phyloP scores from a whole-genome alignment of 2,113 vertebrate genomes.

The Circaetus gallicus region DNA sequence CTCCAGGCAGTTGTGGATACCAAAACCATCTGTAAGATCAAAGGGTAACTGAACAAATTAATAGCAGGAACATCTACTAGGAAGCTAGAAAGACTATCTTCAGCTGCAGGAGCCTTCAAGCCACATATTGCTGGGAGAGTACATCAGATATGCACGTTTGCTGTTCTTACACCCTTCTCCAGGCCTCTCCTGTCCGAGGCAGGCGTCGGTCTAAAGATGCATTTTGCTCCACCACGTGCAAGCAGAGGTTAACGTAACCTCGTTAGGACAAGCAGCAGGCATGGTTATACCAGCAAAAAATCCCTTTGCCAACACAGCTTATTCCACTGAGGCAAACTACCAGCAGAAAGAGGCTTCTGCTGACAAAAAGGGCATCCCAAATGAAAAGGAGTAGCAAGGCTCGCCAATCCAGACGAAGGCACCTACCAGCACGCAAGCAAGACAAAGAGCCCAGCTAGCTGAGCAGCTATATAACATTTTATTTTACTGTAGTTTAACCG shows the following conservation, averaged over 20 bases:
- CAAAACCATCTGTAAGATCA: neutral
- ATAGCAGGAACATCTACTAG: neutral
- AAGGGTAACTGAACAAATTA: neutral
- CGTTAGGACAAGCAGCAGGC: fast-evolving
- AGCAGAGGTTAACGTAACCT: neutral
- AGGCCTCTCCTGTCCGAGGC: neutral
- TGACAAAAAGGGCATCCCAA: neutral
- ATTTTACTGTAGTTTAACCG: fast-evolving
- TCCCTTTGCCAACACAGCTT: neutral
- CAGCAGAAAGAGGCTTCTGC: neutral
- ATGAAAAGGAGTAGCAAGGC: fast-evolving
- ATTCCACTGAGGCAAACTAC: fast-evolving
- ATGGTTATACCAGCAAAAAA: no score
- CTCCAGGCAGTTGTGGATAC: neutral
- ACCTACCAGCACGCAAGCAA: fast-evolving
- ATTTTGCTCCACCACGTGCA: neutral
- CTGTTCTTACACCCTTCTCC: neutral
- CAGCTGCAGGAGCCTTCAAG: neutral
- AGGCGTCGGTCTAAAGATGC: no score
- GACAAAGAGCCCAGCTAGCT: fast-evolving
- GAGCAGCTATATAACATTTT: fast-evolving
- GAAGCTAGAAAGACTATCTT: neutral
- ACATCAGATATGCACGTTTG: fast-evolving
- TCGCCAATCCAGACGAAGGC: fast-evolving
- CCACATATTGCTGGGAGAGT: fast-evolving